Conservation (phyloP, 2,113 vertebrate genomes). For the Hypanus sabinus region DNA sequence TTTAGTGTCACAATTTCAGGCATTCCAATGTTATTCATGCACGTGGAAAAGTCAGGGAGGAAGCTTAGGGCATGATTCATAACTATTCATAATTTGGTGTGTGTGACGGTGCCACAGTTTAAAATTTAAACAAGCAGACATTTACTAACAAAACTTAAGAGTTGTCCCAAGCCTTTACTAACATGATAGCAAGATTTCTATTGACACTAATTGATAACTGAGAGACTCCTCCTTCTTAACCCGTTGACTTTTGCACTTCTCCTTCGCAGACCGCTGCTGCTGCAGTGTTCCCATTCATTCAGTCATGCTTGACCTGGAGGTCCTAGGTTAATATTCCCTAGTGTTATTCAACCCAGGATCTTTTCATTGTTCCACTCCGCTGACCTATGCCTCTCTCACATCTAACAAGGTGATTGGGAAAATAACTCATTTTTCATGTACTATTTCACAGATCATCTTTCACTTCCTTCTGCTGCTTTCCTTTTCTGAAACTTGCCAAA, state of each 20-base stretch:
- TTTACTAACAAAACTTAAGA: neutral
- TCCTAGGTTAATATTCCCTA: slow-evolving; percentile 68
- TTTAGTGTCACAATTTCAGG: neutral
- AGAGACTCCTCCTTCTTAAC: slow-evolving; percentile 46
- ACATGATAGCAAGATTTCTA: slow-evolving; percentile 39
- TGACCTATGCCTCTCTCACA: slow-evolving; percentile 53
- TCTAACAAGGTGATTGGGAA: slow-evolving; percentile 60
- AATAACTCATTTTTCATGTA: slow-evolving; percentile 51
- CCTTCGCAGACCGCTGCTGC: slow-evolving; percentile 45
- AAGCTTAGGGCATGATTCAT: slow-evolving; percentile 14
- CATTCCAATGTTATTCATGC: neutral
- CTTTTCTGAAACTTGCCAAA: slow-evolving; percentile 51
- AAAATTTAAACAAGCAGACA: neutral
- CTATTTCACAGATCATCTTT: slow-evolving; percentile 55
- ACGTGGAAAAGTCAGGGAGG: neutral
- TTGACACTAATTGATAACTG: slow-evolving; percentile 47
- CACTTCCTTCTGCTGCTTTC: slow-evolving; percentile 51
- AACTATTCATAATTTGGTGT: neutral
- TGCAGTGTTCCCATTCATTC: slow-evolving; percentile 53
- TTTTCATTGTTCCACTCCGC: slow-evolving; percentile 53
- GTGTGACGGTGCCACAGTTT: neutral
- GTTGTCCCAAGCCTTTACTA: neutral
- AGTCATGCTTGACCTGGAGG: slow-evolving; percentile 64
- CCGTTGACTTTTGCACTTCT: slow-evolving; percentile 51
- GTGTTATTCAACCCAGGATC: slow-evolving; percentile 58